Percentiles rank a stretch among this genome's conserved stretches.
phyloP scores from a whole-genome alignment of 2,113 vertebrate genomes.

The Bubalus kerabau region DNA sequence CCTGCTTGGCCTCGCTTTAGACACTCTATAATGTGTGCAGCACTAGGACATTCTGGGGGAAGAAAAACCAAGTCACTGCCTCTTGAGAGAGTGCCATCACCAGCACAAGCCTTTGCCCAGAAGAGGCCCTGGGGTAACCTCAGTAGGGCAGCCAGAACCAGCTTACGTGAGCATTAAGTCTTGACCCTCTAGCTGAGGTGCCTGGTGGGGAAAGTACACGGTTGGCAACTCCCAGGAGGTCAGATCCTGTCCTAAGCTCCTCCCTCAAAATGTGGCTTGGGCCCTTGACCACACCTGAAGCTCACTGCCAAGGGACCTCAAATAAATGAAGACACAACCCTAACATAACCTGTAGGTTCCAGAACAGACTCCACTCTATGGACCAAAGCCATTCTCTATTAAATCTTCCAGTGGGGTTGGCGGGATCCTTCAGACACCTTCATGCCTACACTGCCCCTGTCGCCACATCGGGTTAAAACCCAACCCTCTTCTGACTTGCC shows the following conservation, averaged over 20 bases:
- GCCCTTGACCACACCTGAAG: not conserved
- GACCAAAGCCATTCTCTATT: not conserved
- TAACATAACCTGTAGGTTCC: not conserved
- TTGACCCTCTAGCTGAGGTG: not conserved
- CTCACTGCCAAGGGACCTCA: not conserved
- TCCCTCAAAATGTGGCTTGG: not conserved
- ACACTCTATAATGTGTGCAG: not conserved
- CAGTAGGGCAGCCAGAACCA: not conserved
- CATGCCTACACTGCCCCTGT: not conserved
- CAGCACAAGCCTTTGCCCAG: not conserved
- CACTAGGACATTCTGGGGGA: not conserved
- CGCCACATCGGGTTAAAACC: not conserved
- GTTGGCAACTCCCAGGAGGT: not conserved
- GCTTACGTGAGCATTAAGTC: not conserved
- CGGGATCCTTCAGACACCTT: not conserved
- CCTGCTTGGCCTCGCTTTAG: not conserved
- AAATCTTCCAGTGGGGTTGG: not conserved
- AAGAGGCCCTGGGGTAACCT: not conserved
- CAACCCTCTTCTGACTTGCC: not conserved
- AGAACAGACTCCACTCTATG: not conserved
- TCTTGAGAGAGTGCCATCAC: not conserved
- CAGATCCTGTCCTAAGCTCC: not conserved
- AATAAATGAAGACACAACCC: not conserved
- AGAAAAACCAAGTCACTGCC: not conserved
- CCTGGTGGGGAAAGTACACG: not conserved